Evolutionary conservation across 2,888 invertebrate genomes (phyloP).

Genomic region (Rhimphoctona megacephalus): DNA sequence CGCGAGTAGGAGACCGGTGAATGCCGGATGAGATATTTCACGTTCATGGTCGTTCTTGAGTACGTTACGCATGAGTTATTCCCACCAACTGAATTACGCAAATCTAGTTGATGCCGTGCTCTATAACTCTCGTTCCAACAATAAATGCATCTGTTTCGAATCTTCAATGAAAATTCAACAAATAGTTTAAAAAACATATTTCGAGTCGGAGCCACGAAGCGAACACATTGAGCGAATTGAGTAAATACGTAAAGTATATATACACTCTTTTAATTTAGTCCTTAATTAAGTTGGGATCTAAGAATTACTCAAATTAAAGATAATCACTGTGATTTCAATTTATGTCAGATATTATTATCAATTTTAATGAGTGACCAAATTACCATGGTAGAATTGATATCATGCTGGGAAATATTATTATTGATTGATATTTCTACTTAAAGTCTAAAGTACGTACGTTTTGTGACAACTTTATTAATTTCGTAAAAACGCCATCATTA

Average conservation of each 20-base stretch:
- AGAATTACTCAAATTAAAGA: too few relatives aligned
- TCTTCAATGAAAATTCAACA: not conserved
- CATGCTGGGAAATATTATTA: not conserved
- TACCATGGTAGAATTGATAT: not conserved
- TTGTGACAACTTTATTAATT: too few relatives aligned
- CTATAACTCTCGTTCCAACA: too few relatives aligned
- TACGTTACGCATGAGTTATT: constrained; percentile 48
- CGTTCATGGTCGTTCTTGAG: constrained; percentile 51
- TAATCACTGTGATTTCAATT: too few relatives aligned
- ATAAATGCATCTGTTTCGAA: too few relatives aligned
- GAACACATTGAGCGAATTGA: too few relatives aligned
- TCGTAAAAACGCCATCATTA: not conserved
- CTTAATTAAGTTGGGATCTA: too few relatives aligned
- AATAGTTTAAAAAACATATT: not conserved
- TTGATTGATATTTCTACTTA: not conserved
- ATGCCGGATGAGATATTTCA: constrained; percentile 51
- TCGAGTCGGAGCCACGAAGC: not conserved
- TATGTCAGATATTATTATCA: too few relatives aligned
- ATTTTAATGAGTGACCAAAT: not conserved
- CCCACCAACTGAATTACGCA: constrained; percentile 6
- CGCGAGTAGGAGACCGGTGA: not conserved
- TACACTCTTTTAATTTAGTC: too few relatives aligned
- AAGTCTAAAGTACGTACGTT: too few relatives aligned
- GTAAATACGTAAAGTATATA: too few relatives aligned
- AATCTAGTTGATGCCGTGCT: not conserved